Conservation (phyloP, 2,113 vertebrate species). For the Ptilonorhynchus violaceus region DNA sequence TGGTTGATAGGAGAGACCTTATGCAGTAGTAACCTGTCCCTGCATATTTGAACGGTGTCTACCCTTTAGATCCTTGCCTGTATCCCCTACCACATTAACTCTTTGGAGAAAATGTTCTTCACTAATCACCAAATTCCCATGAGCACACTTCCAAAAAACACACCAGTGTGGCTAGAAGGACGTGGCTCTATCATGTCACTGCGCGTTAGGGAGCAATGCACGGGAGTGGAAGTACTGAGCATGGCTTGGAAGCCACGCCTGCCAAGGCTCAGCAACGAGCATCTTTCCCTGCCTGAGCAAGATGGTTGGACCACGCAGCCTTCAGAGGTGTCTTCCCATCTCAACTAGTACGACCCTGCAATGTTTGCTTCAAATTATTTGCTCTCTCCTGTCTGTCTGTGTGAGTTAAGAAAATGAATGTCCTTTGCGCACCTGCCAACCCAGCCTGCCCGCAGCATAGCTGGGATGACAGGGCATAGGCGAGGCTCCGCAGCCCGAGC, state of each 20-base stretch:
- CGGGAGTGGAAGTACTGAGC: background rate
- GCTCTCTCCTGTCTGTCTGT: background rate
- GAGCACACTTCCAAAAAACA: background rate
- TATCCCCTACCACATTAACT: background rate
- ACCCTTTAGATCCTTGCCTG: background rate
- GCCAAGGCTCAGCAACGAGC: background rate
- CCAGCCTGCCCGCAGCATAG: background rate
- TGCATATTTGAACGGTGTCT: background rate
- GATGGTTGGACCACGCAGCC: background rate
- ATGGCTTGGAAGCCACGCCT: background rate
- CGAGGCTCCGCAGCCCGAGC: background rate
- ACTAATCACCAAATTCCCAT: background rate
- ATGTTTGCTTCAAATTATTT: background rate
- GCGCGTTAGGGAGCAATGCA: background rate
- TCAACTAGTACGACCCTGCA: too few relatives aligned
- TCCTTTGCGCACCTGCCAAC: background rate
- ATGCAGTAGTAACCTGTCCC: too few relatives aligned
- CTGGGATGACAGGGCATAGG: background rate
- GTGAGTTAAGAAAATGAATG: fast-evolving
- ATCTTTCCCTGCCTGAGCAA: background rate
- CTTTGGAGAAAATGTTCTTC: background rate
- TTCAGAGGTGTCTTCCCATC: too few relatives aligned
- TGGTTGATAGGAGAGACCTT: background rate
- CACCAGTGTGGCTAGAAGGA: background rate
- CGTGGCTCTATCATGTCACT: background rate